phyloP scores from a whole-genome alignment of 1,140 invertebrate genomes.

The Drosophila gunungcola region DNA sequence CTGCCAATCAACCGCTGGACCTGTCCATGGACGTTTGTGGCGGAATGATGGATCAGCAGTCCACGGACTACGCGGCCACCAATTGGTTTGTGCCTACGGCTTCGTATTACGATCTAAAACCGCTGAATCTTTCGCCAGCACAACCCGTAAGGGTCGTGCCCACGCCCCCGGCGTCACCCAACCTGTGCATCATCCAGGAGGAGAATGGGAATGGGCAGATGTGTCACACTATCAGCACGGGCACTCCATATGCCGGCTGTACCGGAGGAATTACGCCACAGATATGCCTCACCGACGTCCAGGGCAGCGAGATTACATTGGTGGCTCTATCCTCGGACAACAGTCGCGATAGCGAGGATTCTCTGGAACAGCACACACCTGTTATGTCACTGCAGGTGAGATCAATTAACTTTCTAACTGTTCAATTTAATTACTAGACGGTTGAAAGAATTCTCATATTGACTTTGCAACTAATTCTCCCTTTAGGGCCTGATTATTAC shows the following conservation, averaged over 20 bases:
- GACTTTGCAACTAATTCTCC: too few species aligned
- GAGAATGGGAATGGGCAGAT: conserved; percentile 86
- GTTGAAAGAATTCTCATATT: too few species aligned
- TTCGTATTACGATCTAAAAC: conserved; percentile 85
- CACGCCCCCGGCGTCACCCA: conserved; percentile 85
- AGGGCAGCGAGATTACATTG: conserved; percentile 92
- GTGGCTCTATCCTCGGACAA: conserved; percentile 89
- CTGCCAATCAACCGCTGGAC: conserved; percentile 75
- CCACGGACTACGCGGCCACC: conserved; percentile 50
- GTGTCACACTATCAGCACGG: conserved; percentile 76
- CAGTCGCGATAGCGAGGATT: conserved; percentile 86
- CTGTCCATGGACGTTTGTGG: conserved; percentile 80
- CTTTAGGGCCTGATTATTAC: conserved; percentile 89
- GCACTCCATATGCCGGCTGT: conserved; percentile 71
- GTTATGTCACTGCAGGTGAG: conserved; percentile 83
- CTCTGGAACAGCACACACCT: conserved; percentile 76
- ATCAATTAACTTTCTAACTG: too few species aligned
- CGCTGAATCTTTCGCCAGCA: conserved; percentile 87
- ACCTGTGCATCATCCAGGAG: conserved; percentile 95
- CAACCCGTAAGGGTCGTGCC: conserved; percentile 80
- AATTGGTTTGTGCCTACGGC: conserved; percentile 83
- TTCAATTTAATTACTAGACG: too few species aligned
- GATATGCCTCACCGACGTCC: conserved; percentile 95
- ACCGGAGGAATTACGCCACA: conserved; percentile 86
- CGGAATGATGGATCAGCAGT: conserved; percentile 19